Conservation (phyloP, 1,140 invertebrate species). For the Ganaspis sp. region DNA sequence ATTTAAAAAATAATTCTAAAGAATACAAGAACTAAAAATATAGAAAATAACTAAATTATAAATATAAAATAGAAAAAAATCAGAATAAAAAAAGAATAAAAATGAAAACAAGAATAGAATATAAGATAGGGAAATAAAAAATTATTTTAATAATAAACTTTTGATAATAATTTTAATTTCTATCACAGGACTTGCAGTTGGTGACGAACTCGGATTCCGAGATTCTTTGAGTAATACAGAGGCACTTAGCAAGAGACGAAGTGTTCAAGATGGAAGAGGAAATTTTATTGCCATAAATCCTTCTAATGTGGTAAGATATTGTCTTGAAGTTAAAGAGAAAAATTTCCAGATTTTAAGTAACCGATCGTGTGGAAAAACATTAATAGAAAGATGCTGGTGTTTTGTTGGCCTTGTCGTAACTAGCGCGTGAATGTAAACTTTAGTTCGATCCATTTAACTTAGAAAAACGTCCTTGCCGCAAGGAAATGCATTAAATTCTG, state of each 20-base stretch:
- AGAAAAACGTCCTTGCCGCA: conserved; percentile 39
- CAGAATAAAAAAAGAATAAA: too few relatives aligned
- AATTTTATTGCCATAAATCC: conserved; percentile 21
- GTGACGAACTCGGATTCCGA: conserved; percentile 88
- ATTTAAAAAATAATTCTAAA: too few relatives aligned
- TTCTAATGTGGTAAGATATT: conserved; percentile 42
- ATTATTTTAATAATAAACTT: background rate
- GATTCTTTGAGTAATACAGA: conserved; percentile 87
- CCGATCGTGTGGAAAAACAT: background rate
- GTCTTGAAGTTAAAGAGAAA: too few relatives aligned
- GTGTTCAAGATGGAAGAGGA: conserved; percentile 67
- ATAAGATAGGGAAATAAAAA: too few relatives aligned
- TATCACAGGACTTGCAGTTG: conserved; percentile 85
- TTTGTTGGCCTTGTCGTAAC: conserved; percentile 57
- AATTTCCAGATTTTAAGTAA: background rate
- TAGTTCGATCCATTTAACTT: conserved; percentile 46
- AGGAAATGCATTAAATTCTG: conserved; percentile 31
- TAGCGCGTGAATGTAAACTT: conserved; percentile 60
- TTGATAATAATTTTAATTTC: conserved; percentile 8
- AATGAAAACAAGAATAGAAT: too few relatives aligned
- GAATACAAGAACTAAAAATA: too few relatives aligned
- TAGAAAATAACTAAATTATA: too few relatives aligned
- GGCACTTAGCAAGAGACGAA: conserved; percentile 80
- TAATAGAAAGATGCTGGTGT: background rate
- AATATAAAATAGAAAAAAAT: too few relatives aligned